Evolutionary conservation across 2,113 vertebrate genomes (phyloP).

Genomic region (Amblyornis subalaris): DNA sequence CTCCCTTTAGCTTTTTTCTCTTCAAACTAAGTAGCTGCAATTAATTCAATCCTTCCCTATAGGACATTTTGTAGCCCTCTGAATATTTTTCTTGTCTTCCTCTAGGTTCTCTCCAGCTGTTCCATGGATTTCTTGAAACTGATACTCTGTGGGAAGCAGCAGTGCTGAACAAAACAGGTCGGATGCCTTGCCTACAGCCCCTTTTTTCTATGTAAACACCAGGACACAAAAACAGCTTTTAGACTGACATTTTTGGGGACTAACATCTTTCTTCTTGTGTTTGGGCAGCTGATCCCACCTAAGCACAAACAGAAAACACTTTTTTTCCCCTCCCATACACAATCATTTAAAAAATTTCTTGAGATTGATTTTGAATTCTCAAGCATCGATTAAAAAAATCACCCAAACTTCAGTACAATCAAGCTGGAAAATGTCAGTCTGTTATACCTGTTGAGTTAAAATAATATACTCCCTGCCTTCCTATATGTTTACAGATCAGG

Average conservation of each 20-base stretch:
- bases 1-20: background rate
- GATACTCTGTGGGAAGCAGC: background rate
- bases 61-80: background rate
- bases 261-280: background rate
- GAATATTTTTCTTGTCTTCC: background rate
- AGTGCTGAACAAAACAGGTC: background rate
- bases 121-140: background rate
- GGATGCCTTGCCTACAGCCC: background rate
- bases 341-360: background rate
- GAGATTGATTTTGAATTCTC: background rate
- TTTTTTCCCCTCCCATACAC: accelerated
- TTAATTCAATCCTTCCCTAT: background rate
- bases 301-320: background rate
- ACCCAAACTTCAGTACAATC: background rate
- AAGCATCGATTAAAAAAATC: background rate
- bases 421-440: background rate
- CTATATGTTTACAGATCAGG: background rate
- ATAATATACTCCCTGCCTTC: background rate
- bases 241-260: background rate
- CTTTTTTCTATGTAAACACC: no score
- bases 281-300: background rate
- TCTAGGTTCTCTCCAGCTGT: background rate
- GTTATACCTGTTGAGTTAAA: background rate
- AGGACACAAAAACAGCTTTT: background rate
- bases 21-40: background rate